Evolutionary conservation across 2,797 vertebrate genomes (phyloP).

Genomic region (Acanthornis magna): DNA sequence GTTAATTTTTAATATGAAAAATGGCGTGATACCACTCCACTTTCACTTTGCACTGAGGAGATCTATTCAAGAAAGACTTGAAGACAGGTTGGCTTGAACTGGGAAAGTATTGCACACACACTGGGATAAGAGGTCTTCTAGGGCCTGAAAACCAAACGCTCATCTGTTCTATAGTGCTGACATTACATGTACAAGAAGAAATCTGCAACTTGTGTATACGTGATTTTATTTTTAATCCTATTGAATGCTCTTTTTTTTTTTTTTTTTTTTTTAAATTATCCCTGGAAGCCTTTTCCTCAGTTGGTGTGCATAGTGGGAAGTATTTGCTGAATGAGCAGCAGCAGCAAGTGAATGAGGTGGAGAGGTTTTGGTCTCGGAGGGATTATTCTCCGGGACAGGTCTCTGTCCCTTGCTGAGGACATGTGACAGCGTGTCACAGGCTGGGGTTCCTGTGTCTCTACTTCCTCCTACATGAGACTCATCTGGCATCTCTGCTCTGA

Average conservation of each 20-base stretch:
- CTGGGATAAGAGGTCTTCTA: background rate
- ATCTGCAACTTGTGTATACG: background rate
- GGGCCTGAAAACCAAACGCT: background rate
- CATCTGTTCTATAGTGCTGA: background rate
- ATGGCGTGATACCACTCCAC: background rate
- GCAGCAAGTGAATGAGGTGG: background rate
- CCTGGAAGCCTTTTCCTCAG: background rate
- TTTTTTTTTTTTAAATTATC: background rate
- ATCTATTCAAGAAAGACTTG: background rate
- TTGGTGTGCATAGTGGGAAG: background rate
- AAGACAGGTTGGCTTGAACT: background rate
- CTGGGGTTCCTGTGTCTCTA: background rate
- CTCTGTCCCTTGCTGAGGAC: background rate
- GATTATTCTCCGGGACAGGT: background rate
- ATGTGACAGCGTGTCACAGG: too few species aligned
- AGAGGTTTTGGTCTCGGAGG: background rate
- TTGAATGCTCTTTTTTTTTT: background rate
- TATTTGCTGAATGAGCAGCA: background rate
- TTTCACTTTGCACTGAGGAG: background rate
- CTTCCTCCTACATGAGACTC: background rate
- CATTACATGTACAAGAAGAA: fast-evolving
- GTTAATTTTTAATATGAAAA: background rate
- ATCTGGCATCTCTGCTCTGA: background rate
- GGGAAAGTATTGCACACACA: background rate
- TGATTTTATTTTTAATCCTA: background rate